These are phyloP conservation scores for Strix occidentalis DNA, from an alignment of 2,797 vertebrate genomes.

Conservation along the genomic window DNA sequence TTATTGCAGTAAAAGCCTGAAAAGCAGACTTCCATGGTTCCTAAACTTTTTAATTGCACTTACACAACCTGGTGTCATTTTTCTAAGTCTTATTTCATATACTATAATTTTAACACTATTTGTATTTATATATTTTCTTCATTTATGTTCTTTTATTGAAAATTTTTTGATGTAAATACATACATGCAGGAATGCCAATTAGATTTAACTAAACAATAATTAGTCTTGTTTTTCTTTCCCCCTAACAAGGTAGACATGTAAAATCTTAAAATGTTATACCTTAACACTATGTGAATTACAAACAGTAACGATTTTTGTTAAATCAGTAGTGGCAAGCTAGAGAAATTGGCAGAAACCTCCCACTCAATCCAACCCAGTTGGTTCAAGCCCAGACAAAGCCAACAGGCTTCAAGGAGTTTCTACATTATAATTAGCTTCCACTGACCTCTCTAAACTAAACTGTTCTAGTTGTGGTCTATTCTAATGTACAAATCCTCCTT, in stretches of 20 bases:
- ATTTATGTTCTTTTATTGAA: not conserved
- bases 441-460: not conserved
- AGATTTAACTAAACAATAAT: not conserved
- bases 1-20: not conserved
- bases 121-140: not conserved
- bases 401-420: not conserved
- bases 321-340: not conserved
- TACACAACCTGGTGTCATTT: not conserved
- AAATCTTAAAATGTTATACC: not conserved
- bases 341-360: not conserved
- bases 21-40: not conserved
- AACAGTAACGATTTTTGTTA: not conserved
- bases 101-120: not conserved
- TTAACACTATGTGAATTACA: not conserved
- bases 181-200: not conserved
- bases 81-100: not conserved
- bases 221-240: not conserved
- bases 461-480: not conserved
- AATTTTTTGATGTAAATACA: not conserved
- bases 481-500: not conserved
- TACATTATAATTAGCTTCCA: not conserved
- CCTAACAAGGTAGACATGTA: not conserved
- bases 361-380: not conserved
- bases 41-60: not conserved
- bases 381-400: not conserved